Evolutionary conservation across 2,797 vertebrate genomes (phyloP), one percentile per base, ranked within the genome.

Genomic region (Semotilus atromaculatus): DNA sequence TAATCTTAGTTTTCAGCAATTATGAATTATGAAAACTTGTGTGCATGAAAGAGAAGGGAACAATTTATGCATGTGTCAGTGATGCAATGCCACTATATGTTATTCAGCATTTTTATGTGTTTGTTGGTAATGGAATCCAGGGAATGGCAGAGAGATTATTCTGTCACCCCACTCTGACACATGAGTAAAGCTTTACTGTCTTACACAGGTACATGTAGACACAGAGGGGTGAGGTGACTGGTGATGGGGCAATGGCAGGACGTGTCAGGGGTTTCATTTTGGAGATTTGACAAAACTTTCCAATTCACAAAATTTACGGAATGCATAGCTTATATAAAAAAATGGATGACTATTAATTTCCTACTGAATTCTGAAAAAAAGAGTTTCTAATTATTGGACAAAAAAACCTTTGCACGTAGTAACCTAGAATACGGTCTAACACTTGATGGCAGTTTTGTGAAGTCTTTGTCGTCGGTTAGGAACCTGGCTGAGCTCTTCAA

Each of bases 21-120:
- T 45, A 45, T 45, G 43, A 45, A 45, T 45, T 14, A 45, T 45
- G 45, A 16, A 45, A 45, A 13, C 14, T 45, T 83, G 48, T 72
- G 82, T 58, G 34, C 53, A 72, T 62, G 23, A 72, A 31, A 80
- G 67, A 79, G 86, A 87, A 80, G 64, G 79, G 86, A 86, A 90
- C 87, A 92, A 93, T 92, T 90, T 88, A 93, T 90, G 91, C 90
- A 89, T 92, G 89, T 86, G 88, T 23, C 88, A 85, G 89, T 87
- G 90, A 93, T 90, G 88, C 36, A 72, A 89, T 91, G 91, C 91
- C 90, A 88, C 86, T 3, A 83, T 90, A 88, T 92, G 89, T 93
- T 93, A 93, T 86, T 88, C 89, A 88, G 88, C 93, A 91, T 90
- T 93, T 87, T 89, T 94, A 94, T 94, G 92, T 90, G 91, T 88